Evolutionary conservation across 92 coral and sea anemone species (phyloP), one percentile per base, ranked within the genome.

Genomic region (Palythoa grandiflora): DNA sequence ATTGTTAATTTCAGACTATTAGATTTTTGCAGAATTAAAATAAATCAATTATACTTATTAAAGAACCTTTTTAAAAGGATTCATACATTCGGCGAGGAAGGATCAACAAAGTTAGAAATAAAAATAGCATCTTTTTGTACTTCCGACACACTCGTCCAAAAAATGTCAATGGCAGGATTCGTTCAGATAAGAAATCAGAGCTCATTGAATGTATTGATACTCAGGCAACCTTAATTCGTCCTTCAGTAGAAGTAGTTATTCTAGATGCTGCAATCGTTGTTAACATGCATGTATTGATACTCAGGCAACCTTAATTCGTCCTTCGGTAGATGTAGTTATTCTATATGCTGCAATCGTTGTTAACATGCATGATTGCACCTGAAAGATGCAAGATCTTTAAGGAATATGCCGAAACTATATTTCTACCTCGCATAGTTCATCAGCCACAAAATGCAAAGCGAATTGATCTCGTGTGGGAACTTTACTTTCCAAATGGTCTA

Each of bases 321-420:
- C 94, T 66, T 78, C 68, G 44, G 92, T 89, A 54, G 92, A 92
- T 84, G 94, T 40, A 70, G 68, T 73, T 37, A 74, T 92, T 65
- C 79, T 85, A 15, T 90, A 89, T 85, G 92, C 86, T 28, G 83
- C 91, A 79, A 91, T 73, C 36, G 52, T 77, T 44, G 89, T 91
- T 2, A 87, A 87, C 50, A 44, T 28, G 28, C 28, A 28, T 44
- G 50, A 57, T 84, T 75, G 73, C 89, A 28, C 92, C 92, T 70
- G 87, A 77, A 21, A 77, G 84, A 65, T 89, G 83, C 75, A 91
- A 71, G 60, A 92, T 89, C n/a, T 86, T 85, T 71, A 55, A 74
- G 61, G 87, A 86, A 28, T 77, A 89, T 73, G 83, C 87, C 36
- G 68, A 13, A 75, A 36, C 77, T 20, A 77, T 83, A 52, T 88